Base-by-base conservation (phyloP, 1,140 invertebrate genomes). In the Vanessa atalanta region DNA sequence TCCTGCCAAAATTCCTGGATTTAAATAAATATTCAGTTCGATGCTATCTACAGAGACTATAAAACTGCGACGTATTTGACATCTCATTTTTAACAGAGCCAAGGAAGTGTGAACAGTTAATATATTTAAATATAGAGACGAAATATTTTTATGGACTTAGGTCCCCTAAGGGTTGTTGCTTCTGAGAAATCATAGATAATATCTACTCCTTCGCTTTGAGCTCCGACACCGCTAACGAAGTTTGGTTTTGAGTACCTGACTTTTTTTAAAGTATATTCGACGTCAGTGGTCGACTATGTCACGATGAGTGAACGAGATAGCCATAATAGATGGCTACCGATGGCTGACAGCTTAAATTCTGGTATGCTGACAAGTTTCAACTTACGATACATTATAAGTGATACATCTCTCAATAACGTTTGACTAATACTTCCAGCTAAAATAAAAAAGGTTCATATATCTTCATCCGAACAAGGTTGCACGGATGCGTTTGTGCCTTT, bases 171-270 rank as follows among this genome's bases (percentile, higher is more conserved):
- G 66, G 81, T 77, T 79, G 75, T 77, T 77, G 82, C 77, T 92
- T 92, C 90, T 85, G 75, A 86, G 90, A 92, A 90, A 83, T 84
- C 83, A 88, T 85, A 83, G 89, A 91, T 89, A 67, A 80, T 88
- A 90, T 91, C 89, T 72, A 70, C 78, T 83, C 23, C 86, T 88
- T 88, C 80, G 81, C 82, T 89, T 88, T 87, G 79, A 79, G 82
- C 74, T 77, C 80, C 83, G 80, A 83, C 80, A 85, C 87, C 86
- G 84, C 88, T 89, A 88, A 89, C 87, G 83, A 92, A 88, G 83
- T 83, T 81, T 72, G 64, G 68, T 77, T 80, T 80, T 79, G 8
- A 70, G 79, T 88, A 87, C 86, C 84, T 88, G 87, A 86, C 53
- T 86, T 65, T 73, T 79, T 79, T 83, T 84, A 78, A 61, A 61